Evolutionary conservation across 2,888 invertebrate genomes (phyloP), one percentile per base, ranked within the genome.

Genomic region (Lasioglossum zephyrum): DNA sequence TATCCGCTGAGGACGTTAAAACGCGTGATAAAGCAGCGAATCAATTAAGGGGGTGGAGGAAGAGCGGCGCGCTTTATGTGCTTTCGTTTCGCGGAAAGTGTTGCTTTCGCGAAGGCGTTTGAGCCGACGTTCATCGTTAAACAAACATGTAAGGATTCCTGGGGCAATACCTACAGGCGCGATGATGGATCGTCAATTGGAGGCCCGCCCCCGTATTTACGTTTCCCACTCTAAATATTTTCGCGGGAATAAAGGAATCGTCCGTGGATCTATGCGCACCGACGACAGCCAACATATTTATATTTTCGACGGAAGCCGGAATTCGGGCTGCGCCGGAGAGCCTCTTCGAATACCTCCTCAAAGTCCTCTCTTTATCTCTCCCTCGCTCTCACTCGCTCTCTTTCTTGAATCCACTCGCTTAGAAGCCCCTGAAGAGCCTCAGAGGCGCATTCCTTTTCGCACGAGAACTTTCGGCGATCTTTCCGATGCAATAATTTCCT

Each of bases 21-120:
- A 26, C 26, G 26, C 60, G n/a, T 16, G 16, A 31, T 60, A 60
- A 60, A 60, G 26, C 26, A 16, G 31, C 60, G 60, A 16, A 16
- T 26, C 60, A 60, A 60, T 60, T 60, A 60, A 16, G 60, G 60
- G 60, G 26, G 16, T 31, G 8, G 11, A 70, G 31, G 72, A 57
- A 75, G 70, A 73, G 81, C 47, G 39, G 53, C 72, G 74, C 69
- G 74, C 63, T 87, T 81, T 87, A 87, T 79, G 81, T 82, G 85
- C 84, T 89, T 90, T 89, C 86, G 84, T 82, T 86, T 79, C 79
- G 73, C 41, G 78, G 87, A 89, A 90, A 86, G 83, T 79, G 84
- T 85, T 89, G 88, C 82, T 90, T 88, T 90, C 84, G 73, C 79
- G 77, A 70, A 66, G 36, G 76, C 77, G 79, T 86, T 83, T 39